Base-by-base conservation (phyloP, 2,797 vertebrate genomes). In the Tapirus indicus region DNA sequence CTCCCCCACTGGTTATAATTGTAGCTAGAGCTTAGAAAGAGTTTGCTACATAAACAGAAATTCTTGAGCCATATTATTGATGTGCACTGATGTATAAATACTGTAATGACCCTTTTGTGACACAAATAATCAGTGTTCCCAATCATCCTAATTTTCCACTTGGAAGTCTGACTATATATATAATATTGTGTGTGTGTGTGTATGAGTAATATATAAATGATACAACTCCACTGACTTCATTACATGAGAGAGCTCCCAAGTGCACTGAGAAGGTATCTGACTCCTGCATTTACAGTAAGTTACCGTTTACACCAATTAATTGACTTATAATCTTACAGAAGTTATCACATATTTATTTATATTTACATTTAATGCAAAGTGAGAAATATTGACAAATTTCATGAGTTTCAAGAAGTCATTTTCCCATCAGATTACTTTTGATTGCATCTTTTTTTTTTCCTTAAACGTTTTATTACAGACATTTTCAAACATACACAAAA, bases 371-470 rank as follows among this genome's bases (percentile, higher is more conserved):
- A 87, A 84, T 74, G 85, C 41, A 38, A 79, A 38, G 21, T 21
- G 44, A 75, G 77, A 95, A 92, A 87, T 27, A 95, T 49, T 77
- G 93, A 85, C 5, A 71, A 86, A 93, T 58, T 92, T 9, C 17
- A 29, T 35, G 49, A 86, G 9, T 72, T 92, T 89, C 13, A 47
- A 56, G 77, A 92, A 72, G 35, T 1, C 1, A 78, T 77, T 92
- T 96, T 86, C 23, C 58, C 35, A 64, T n/a, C 23, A 16, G 7
- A 80, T 29, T 60, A 68, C 20, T 97, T 91, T 74, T 35, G 25
- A 27, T 72, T 29, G 12, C 38, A 75, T 72, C 32, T 72, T 79
- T 25, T 80, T 69, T 69, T 23, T 35, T 44, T 95, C 35, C 83
- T 54, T 35, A 72, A 82, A 17, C n/a, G 49, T 96, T 86, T 52